phyloP scores from a whole-genome alignment of 2,113 vertebrate genomes.

The Heterotilapia buettikoferi region DNA sequence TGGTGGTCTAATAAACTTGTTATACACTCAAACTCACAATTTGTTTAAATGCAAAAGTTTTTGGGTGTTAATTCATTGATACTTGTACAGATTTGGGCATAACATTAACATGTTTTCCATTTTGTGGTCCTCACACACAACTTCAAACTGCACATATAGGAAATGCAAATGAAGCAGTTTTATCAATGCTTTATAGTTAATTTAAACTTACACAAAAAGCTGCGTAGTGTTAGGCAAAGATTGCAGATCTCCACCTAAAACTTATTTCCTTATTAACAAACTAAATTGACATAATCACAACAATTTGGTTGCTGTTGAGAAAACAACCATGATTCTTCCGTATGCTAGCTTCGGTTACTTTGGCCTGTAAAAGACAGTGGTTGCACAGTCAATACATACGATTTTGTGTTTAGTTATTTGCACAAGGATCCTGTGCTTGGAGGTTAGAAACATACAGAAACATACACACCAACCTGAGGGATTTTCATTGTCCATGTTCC shows the following conservation, averaged over 20 bases:
- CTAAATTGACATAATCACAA: neutral
- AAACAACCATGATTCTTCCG: neutral
- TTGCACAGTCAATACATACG: neutral
- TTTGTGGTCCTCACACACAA: neutral
- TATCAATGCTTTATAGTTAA: neutral
- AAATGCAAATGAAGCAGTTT: neutral
- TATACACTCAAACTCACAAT: neutral
- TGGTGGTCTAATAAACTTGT: fast-evolving
- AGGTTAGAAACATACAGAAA: neutral
- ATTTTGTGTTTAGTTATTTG: neutral
- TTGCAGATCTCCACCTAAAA: neutral
- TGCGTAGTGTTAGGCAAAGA: fast-evolving
- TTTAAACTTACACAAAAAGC: neutral
- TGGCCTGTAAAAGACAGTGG: neutral
- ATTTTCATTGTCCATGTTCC: neutral
- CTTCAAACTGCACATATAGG: fast-evolving
- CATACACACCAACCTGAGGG: neutral
- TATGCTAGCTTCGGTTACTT: too few relatives aligned
- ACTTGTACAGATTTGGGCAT: neutral
- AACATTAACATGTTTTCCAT: neutral
- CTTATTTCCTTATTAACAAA: neutral
- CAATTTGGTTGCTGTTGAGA: neutral
- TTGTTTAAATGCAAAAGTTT: neutral
- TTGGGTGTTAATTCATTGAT: neutral
- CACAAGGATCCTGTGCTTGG: neutral